A percentile compares a stretch with the other conserved stretches of the same genome.
Evolutionary conservation across 1,140 invertebrate species (phyloP).

Genomic region (Hestina assimilis): DNA sequence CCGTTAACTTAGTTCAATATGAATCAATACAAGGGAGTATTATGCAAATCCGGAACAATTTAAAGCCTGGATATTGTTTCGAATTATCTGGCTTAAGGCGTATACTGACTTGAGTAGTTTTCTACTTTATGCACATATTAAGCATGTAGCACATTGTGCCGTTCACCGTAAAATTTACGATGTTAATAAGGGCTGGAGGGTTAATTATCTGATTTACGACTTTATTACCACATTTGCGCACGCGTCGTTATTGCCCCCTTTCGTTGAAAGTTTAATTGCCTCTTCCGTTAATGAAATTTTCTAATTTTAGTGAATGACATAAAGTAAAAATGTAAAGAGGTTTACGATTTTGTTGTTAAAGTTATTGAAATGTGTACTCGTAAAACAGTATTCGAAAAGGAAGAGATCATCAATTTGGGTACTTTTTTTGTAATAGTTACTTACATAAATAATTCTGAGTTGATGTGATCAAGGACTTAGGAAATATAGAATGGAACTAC

Average conservation of each 20-base stretch:
- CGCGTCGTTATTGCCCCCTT: conserved; percentile 36
- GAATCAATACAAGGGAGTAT: conserved; percentile 22
- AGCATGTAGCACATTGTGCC: conserved; percentile 54
- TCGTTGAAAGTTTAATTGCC: conserved; percentile 58
- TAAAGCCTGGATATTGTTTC: conserved; percentile 27
- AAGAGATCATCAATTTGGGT: too few species aligned
- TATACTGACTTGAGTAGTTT: conserved; percentile 9
- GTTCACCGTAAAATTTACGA: conserved; percentile 66
- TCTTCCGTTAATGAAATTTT: conserved; percentile 23
- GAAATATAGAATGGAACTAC: too few species aligned
- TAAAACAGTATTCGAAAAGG: too few species aligned
- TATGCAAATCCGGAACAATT: conserved; percentile 29
- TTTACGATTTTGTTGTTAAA: too few species aligned
- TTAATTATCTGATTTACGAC: conserved; percentile 72
- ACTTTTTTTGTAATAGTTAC: too few species aligned
- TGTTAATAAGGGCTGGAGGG: conserved; percentile 64
- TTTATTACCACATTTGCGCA: conserved; percentile 47
- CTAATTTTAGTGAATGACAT: neutral
- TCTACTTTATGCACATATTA: conserved; percentile 57
- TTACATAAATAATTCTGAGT: too few species aligned
- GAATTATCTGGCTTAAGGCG: conserved; percentile 20
- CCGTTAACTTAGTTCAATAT: conserved; percentile 19
- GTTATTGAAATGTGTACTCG: too few species aligned
- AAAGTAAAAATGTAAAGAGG: too few species aligned
- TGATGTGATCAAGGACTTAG: too few species aligned